Conservation (phyloP, 2,797 vertebrate genomes). For the Vultur gryphus region DNA sequence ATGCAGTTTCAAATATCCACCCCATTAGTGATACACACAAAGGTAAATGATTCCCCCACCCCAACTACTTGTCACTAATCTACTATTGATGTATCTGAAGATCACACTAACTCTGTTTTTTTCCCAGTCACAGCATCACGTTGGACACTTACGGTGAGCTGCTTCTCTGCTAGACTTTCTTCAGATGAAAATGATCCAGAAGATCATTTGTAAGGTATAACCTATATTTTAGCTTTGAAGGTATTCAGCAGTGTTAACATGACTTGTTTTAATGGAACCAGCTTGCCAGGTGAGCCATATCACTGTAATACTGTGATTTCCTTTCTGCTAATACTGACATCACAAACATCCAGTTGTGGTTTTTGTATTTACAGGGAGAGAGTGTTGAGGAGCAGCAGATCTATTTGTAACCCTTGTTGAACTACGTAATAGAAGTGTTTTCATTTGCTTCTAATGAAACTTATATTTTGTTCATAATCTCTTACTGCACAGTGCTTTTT, state of each 20-base stretch:
- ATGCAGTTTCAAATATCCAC: background rate
- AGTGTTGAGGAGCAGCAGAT: background rate
- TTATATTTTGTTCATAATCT: background rate
- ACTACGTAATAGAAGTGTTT: background rate
- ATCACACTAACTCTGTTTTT: background rate
- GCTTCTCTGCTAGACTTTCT: background rate
- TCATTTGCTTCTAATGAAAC: background rate
- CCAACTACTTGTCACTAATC: background rate
- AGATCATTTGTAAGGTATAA: background rate
- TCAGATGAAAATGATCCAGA: background rate
- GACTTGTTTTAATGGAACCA: background rate
- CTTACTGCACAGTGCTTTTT: background rate
- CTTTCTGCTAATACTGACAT: background rate
- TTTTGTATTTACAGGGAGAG: background rate
- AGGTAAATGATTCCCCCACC: background rate
- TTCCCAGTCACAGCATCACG: background rate
- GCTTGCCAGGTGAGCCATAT: background rate
- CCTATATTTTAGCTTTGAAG: background rate
- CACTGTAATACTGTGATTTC: background rate
- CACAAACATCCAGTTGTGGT: background rate
- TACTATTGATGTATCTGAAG: background rate
- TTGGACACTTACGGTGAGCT: accelerated
- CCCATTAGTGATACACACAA: background rate
- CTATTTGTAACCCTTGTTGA: background rate
- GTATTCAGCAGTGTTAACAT: background rate